These are phyloP conservation scores for Microtus obscurus DNA, from an alignment of 2,797 vertebrate species.

Conservation along the genomic window DNA sequence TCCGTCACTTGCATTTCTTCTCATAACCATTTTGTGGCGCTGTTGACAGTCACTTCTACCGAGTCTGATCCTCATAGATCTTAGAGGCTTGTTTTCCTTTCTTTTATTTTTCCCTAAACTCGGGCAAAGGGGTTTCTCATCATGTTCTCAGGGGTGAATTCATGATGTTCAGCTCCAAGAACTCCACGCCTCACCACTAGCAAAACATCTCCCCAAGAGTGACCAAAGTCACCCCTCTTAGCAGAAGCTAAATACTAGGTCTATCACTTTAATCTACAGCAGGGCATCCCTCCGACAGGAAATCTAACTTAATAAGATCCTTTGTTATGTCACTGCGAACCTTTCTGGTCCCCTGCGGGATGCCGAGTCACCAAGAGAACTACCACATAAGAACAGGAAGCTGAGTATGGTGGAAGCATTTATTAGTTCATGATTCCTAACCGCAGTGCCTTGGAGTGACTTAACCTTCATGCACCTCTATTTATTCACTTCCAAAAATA, in stretches of 20 bases:
- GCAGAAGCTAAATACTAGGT: neutral
- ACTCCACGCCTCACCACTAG: neutral
- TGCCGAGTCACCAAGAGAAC: neutral
- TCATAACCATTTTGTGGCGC: slow-evolving; percentile 6
- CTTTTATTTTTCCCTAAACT: neutral
- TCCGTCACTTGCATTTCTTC: neutral
- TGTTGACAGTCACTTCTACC: neutral
- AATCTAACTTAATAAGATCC: neutral
- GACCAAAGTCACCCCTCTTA: neutral
- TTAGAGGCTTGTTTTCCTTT: neutral
- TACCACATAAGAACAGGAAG: too few species aligned
- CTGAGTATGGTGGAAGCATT: neutral
- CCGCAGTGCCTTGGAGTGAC: neutral
- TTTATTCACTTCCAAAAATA: neutral
- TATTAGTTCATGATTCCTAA: neutral
- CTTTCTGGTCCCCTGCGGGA: neutral
- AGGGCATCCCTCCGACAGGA: neutral
- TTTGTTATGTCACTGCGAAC: neutral
- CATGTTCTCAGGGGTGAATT: neutral
- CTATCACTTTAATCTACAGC: too few species aligned
- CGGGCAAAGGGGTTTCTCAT: neutral
- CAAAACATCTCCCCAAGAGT: neutral
- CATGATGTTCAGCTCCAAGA: neutral
- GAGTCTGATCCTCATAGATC: fast-evolving
- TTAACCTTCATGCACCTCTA: neutral